Evolutionary conservation across 92 coral and sea anemone genomes (phyloP).

Genomic region (Montipora capitata): DNA sequence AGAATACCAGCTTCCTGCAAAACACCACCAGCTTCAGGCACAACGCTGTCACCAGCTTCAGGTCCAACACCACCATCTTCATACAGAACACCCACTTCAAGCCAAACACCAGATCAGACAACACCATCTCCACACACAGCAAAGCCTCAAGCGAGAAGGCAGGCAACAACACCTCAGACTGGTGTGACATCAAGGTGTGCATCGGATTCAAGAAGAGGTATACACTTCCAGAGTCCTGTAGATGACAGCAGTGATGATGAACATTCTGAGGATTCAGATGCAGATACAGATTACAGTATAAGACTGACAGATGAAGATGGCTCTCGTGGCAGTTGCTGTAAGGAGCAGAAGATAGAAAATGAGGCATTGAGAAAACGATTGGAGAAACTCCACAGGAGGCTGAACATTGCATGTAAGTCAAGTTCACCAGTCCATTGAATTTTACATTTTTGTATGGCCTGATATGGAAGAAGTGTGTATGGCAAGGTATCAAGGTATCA

Average conservation of each 20-base stretch:
- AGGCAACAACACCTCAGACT: background rate
- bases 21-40: background rate
- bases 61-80: constrained; percentile 10
- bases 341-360: constrained; percentile 1
- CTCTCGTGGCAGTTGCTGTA: constrained; percentile 17
- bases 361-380: background rate
- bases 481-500: too few relatives aligned
- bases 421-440: constrained; percentile 4
- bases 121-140: constrained; percentile 6
- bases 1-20: too few relatives aligned
- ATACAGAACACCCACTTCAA: constrained; percentile 2
- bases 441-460: constrained; percentile 6
- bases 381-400: constrained; percentile 6
- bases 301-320: constrained; percentile 1
- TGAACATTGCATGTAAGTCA: background rate
- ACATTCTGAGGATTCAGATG: constrained; percentile 10
- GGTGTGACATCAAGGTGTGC: constrained; percentile 8
- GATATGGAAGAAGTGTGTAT: too few relatives aligned
- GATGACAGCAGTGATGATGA: background rate
- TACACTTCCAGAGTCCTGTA: constrained; percentile 1
- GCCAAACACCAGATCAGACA: constrained; percentile 13
- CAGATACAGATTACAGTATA: constrained; percentile 1
- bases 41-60: background rate
- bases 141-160: background rate
- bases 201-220: background rate